Conservation (phyloP, 2,113 vertebrate species). For the Boleophthalmus pectinirostris region DNA sequence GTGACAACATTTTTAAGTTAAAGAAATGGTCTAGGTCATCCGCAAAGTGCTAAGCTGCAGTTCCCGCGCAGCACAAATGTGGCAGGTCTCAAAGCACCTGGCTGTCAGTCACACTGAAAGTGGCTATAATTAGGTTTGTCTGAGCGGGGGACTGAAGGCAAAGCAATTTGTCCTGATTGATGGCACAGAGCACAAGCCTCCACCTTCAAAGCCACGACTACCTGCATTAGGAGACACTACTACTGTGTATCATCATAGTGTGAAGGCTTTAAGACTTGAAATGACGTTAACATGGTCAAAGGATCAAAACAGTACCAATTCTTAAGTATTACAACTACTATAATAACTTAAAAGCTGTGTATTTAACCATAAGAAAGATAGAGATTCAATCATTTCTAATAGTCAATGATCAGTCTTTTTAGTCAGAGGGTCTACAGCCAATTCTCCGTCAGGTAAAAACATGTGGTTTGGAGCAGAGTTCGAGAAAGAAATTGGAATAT, state of each 20-base stretch:
- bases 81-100: constrained; percentile 37
- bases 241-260: background rate
- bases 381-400: too few species aligned
- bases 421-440: too few species aligned
- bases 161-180: constrained; percentile 33
- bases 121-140: constrained; percentile 48
- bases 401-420: too few species aligned
- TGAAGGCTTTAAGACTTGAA: background rate
- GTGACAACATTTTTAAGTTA: constrained; percentile 1
- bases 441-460: too few species aligned
- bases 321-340: background rate
- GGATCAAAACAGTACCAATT: background rate
- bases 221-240: constrained; percentile 1
- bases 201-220: constrained; percentile 6
- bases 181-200: constrained; percentile 19
- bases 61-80: constrained; percentile 29
- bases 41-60: constrained; percentile 3
- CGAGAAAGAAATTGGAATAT: too few species aligned
- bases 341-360: background rate
- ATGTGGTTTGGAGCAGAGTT: too few species aligned
- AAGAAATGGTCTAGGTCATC: constrained; percentile 27
- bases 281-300: background rate
- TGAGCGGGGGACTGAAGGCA: constrained; percentile 13
- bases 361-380: too few species aligned
- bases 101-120: constrained; percentile 28